Evolutionary conservation across 2,888 invertebrate genomes (phyloP).

Genomic region (Polymixis flavicincta): DNA sequence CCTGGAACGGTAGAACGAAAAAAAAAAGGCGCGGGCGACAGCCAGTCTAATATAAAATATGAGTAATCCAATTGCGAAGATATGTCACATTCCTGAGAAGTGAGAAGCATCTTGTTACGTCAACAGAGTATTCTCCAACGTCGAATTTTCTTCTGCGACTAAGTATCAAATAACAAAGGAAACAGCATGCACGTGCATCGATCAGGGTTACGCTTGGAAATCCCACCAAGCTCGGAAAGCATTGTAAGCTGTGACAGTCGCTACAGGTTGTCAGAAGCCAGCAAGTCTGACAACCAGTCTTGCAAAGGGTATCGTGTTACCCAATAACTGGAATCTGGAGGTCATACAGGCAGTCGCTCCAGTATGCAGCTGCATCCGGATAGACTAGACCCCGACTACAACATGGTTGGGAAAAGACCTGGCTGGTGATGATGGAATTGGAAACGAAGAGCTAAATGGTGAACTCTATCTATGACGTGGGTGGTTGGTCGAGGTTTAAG

Average conservation of each 20-base stretch:
- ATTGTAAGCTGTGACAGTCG: not conserved
- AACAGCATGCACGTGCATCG: not conserved
- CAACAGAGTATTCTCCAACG: not conserved
- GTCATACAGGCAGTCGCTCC: not conserved
- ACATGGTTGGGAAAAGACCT: not conserved
- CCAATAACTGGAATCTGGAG: not conserved
- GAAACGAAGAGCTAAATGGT: not conserved
- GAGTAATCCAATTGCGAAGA: conserved; percentile 22
- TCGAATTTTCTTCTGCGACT: not conserved
- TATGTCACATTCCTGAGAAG: conserved; percentile 7
- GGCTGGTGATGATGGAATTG: not conserved
- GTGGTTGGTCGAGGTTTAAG: too few species aligned
- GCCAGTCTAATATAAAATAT: not conserved
- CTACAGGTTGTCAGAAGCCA: not conserved
- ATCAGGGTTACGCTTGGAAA: not conserved
- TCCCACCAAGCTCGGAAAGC: not conserved
- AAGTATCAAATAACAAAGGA: conserved; percentile 8
- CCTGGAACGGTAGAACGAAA: too few species aligned
- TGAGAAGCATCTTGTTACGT: conserved; percentile 12
- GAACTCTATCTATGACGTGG: too few species aligned
- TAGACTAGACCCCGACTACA: not conserved
- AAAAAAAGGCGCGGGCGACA: not conserved
- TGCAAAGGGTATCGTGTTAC: not conserved
- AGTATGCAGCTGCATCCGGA: not conserved
- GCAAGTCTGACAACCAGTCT: not conserved